A percentile compares a stretch with the other conserved stretches of the same genome.
phyloP scores from a whole-genome alignment of 2,797 vertebrate species.

The Sebastes cheni region DNA sequence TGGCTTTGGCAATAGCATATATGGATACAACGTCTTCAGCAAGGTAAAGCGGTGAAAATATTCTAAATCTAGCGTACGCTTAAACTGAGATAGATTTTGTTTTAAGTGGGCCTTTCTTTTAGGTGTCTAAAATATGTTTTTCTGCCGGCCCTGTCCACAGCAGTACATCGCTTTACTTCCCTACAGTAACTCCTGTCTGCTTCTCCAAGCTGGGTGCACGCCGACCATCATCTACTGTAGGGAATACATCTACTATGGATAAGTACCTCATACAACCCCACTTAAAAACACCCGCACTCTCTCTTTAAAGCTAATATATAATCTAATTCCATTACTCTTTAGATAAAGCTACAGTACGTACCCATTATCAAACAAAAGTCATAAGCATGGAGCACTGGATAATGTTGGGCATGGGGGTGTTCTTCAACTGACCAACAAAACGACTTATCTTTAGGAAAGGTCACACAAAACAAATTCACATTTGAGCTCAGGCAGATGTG shows the following conservation, averaged over 20 bases:
- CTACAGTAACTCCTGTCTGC: background rate
- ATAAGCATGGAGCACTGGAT: background rate
- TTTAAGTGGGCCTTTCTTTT: too few relatives aligned
- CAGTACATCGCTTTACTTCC: background rate
- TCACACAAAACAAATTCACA: slow-evolving; percentile 36
- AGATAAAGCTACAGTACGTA: background rate
- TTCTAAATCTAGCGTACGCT: too few relatives aligned
- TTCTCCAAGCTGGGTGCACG: background rate
- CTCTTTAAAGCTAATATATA: background rate
- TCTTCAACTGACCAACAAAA: slow-evolving; percentile 6
- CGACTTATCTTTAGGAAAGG: slow-evolving; percentile 35
- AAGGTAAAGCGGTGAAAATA: too few relatives aligned
- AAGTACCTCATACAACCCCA: too few relatives aligned
- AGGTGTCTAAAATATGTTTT: too few relatives aligned
- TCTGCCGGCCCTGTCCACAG: background rate
- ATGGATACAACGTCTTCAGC: too few relatives aligned
- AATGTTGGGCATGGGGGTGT: background rate
- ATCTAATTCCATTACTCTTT: background rate
- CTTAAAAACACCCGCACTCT: too few relatives aligned
- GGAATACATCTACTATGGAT: too few relatives aligned
- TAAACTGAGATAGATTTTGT: too few relatives aligned
- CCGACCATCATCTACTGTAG: background rate
- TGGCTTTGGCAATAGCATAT: too few relatives aligned
- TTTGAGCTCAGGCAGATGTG: slow-evolving; percentile 38
- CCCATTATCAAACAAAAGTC: rapidly evolving